Percentiles rank a stretch among this genome's conserved stretches.
phyloP scores from a whole-genome alignment of 2,797 vertebrate species.

The Gobionotothen gibberifrons region DNA sequence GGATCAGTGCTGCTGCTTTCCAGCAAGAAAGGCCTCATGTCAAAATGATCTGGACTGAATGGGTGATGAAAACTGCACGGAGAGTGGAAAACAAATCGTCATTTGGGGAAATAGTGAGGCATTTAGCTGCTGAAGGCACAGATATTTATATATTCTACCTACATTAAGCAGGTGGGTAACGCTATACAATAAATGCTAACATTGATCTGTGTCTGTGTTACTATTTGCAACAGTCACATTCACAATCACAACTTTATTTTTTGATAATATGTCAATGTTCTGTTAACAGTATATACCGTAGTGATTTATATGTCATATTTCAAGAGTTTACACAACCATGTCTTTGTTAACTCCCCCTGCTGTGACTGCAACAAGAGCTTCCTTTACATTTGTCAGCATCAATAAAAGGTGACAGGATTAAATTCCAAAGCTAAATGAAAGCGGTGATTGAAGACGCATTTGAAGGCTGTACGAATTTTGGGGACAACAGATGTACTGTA shows the following conservation, averaged over 20 bases:
- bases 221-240: too few species aligned
- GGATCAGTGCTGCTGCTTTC: not conserved
- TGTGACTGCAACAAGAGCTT: not conserved
- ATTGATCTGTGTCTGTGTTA: too few species aligned
- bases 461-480: not conserved
- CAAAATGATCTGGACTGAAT: not conserved
- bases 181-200: too few species aligned
- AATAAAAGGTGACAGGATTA: not conserved
- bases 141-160: not conserved
- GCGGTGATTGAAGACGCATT: not conserved
- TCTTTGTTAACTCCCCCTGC: not conserved
- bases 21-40: not conserved
- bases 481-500: not conserved
- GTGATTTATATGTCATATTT: not conserved
- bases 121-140: not conserved
- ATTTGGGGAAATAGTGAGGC: not conserved
- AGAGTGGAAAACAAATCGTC: not conserved
- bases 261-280: not conserved
- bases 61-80: not conserved
- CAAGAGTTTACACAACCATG: not conserved
- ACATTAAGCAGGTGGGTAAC: not conserved
- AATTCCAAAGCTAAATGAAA: slow-evolving; percentile 2
- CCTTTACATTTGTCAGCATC: not conserved
- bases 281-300: not conserved
- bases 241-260: too few species aligned